A percentile compares a stretch with the other conserved stretches of the same genome.
Conservation (phyloP, 1,140 invertebrate genomes). For the Episyrphus balteatus region DNA sequence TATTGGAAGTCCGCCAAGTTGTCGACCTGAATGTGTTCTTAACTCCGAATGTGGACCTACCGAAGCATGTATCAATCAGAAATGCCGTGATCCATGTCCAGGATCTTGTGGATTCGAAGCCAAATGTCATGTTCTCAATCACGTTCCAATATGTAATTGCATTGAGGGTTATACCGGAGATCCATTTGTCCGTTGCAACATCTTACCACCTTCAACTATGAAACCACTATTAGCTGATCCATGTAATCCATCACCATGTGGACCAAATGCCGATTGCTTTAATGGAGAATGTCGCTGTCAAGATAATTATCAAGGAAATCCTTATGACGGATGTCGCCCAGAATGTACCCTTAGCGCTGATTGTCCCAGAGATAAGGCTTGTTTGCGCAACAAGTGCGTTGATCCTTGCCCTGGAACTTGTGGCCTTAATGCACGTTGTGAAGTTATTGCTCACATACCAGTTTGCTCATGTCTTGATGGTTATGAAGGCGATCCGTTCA, state of each 20-base stretch:
- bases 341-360: slow-evolving; percentile 73
- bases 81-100: slow-evolving; percentile 64
- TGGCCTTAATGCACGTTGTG: slow-evolving; percentile 72
- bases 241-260: slow-evolving; percentile 69
- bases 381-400: slow-evolving; percentile 66
- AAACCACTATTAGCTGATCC: slow-evolving; percentile 38
- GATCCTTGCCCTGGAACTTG: slow-evolving; percentile 73
- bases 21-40: slow-evolving; percentile 63
- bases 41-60: slow-evolving; percentile 64
- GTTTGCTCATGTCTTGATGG: slow-evolving; percentile 64
- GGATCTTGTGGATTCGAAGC: slow-evolving; percentile 62
- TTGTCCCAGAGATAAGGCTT: slow-evolving; percentile 67
- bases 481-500: slow-evolving; percentile 70
- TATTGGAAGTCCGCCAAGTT: slow-evolving; percentile 62
- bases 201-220: slow-evolving; percentile 24
- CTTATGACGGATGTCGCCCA: slow-evolving; percentile 66
- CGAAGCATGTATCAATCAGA: slow-evolving; percentile 56
- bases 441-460: slow-evolving; percentile 73
- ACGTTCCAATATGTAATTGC: slow-evolving; percentile 60
- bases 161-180: slow-evolving; percentile 54
- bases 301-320: slow-evolving; percentile 71
- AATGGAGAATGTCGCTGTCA: slow-evolving; percentile 63
- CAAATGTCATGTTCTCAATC: slow-evolving; percentile 54
- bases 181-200: slow-evolving; percentile 53
- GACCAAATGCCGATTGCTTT: slow-evolving; percentile 70